phyloP scores from a whole-genome alignment of 53 echinoderm and acorn worm genomes.

The Astropecten irregularis region DNA sequence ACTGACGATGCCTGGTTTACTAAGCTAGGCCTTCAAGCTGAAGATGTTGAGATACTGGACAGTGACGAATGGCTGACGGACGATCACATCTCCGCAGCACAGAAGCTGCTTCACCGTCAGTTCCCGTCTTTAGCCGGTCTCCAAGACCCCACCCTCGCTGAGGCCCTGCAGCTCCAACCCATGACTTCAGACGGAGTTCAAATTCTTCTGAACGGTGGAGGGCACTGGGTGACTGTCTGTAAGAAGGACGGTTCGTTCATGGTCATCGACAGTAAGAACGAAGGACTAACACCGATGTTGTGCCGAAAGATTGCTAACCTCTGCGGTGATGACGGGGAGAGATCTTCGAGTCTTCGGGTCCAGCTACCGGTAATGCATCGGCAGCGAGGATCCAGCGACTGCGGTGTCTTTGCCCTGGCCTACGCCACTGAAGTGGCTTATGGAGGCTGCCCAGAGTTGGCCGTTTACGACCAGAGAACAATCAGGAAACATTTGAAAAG shows the following conservation, averaged over 20 bases:
- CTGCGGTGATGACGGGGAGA: not conserved
- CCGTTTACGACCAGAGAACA: constrained; percentile 16
- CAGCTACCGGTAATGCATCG: constrained; percentile 33
- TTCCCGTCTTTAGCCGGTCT: constrained; percentile 38
- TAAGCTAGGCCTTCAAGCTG: constrained; percentile 9
- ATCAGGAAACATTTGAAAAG: constrained; percentile 47
- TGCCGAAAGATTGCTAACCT: constrained; percentile 9
- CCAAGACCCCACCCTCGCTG: constrained; percentile 36
- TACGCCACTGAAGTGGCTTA: constrained; percentile 48
- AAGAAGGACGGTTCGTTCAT: constrained; percentile 9
- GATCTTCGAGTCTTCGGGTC: not conserved
- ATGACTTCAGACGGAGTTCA: constrained; percentile 43
- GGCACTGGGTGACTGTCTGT: constrained; percentile 53
- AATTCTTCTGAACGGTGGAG: constrained; percentile 34
- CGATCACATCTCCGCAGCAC: constrained; percentile 44
- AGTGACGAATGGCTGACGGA: constrained; percentile 52
- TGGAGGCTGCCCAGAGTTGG: constrained; percentile 17
- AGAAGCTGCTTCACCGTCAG: constrained; percentile 49
- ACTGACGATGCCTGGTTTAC: constrained; percentile 4
- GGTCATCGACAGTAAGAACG: constrained; percentile 36
- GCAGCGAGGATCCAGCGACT: constrained; percentile 47
- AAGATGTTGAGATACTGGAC: constrained; percentile 39
- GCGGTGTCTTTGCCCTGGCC: constrained; percentile 50
- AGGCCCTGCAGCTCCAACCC: constrained; percentile 24
- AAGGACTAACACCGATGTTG: constrained; percentile 2